Evolutionary conservation across 2,113 vertebrate species (phyloP).

Genomic region (Murina feae): DNA sequence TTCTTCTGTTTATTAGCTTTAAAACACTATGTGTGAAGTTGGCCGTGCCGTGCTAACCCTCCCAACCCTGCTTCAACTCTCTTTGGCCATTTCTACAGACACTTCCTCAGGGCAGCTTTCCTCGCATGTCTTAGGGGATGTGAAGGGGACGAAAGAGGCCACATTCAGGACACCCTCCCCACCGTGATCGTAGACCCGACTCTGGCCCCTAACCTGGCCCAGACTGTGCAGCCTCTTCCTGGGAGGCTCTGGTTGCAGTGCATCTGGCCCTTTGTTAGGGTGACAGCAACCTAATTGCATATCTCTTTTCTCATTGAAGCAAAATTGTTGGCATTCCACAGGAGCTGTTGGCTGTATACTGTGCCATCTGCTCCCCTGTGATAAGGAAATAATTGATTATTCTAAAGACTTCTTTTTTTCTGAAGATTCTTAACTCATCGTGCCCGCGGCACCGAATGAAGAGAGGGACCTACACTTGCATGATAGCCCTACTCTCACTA

Average conservation of each 20-base stretch:
- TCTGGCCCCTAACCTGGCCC: background rate
- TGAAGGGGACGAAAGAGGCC: background rate
- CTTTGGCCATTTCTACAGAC: background rate
- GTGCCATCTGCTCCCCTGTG: conserved; percentile 58
- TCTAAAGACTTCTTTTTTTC: background rate
- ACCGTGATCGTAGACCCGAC: background rate
- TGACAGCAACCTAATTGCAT: conserved; percentile 38
- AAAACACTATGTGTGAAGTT: conserved; percentile 45
- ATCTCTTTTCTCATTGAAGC: conserved; percentile 38
- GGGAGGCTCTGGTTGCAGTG: background rate
- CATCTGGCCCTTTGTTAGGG: conserved; percentile 56
- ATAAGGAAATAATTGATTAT: conserved; percentile 63
- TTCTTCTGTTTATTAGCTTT: conserved; percentile 57
- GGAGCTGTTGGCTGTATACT: conserved; percentile 24
- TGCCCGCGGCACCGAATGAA: background rate
- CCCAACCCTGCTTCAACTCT: conserved; percentile 49
- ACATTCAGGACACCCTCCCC: too few species aligned
- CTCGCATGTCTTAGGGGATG: background rate
- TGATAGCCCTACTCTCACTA: background rate
- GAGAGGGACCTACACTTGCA: background rate
- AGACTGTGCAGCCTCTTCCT: background rate
- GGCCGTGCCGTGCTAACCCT: conserved; percentile 47
- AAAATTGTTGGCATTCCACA: conserved; percentile 43
- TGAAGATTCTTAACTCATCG: conserved; percentile 3
- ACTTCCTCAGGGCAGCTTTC: background rate